Percentiles rank a stretch among this genome's conserved stretches.
These are phyloP conservation scores for Aptenodytes patagonicus DNA, from an alignment of 2,113 vertebrate species.

Conservation along the genomic window DNA sequence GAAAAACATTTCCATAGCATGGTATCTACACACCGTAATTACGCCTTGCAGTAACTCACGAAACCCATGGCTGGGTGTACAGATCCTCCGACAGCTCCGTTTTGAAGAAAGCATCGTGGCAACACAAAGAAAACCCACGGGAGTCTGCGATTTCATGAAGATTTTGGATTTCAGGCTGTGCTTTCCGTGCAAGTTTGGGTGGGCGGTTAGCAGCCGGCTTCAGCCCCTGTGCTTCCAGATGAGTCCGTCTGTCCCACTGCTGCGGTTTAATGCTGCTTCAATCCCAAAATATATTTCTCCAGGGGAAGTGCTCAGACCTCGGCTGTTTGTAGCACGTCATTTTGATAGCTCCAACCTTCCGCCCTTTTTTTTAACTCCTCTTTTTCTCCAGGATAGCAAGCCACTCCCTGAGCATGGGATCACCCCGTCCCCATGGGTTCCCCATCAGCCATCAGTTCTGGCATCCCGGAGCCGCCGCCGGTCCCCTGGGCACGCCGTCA, in stretches of 20 bases:
- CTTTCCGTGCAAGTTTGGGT: rapidly evolving
- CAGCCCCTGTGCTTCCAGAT: neutral
- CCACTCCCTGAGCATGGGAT: neutral
- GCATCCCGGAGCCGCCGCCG: neutral
- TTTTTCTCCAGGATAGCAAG: neutral
- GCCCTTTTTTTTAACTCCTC: neutral
- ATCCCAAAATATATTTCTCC: neutral
- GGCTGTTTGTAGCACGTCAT: rapidly evolving
- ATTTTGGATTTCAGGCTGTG: neutral
- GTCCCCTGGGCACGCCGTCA: neutral
- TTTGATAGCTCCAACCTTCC: neutral
- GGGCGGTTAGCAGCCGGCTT: neutral
- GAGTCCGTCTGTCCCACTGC: neutral
- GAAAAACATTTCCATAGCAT: neutral
- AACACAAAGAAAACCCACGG: neutral
- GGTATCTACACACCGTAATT: neutral
- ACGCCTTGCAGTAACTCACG: neutral
- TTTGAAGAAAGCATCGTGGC: rapidly evolving
- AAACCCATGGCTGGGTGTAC: rapidly evolving
- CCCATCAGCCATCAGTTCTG: neutral
- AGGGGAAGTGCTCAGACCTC: neutral
- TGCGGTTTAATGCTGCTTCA: neutral
- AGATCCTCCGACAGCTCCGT: rapidly evolving
- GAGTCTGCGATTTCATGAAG: neutral
- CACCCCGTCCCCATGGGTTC: neutral